Base-by-base conservation (phyloP, 2,113 vertebrate genomes). In the Phoenicopterus ruber region DNA sequence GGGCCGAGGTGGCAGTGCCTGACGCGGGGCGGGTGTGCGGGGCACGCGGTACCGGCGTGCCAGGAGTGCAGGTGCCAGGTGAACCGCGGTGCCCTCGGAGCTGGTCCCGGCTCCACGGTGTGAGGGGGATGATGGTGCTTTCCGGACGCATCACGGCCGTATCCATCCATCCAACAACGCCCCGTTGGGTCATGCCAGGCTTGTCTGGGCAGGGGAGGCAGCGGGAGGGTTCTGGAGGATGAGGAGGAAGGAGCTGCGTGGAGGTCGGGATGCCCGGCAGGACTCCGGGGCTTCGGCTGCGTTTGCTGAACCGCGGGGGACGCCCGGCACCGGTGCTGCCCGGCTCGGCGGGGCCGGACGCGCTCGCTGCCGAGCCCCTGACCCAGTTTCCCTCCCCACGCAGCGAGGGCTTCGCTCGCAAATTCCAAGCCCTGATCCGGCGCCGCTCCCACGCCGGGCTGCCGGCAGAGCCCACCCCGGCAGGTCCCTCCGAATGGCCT, bases 21-120 rank as follows among this genome's bases (percentile, higher is more conserved):
- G 57, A 21, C 58, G 42, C 9, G 10, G 17, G 55, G 44, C 15
- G 10, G 55, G 54, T 44, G 47, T 8, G 19, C 3, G 4, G 34
- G 54, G 32, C 49, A 17, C 1, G 4, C 1, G 9, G 77, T 44
- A 58, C 57, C 46, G 10, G 42, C 22, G 26, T 34, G 46, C 54
- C 6, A 5, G 91, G 21, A 26, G 32, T 12, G 13, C 58, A 12
- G 79, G 82, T 52, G 55, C 63, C 58, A 13, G 24, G 47, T 16
- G 70, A 72, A 3, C 86, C 49, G 8, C 21, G 16, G 66, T 59
- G 92, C 63, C 82, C 67, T 91, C 79, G 92, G 85, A 90, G 88
- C 87, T 49, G 26, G 70, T 86, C 95, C 94, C 69, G 2, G 94
- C 92, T 97, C 94, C 8, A 69, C 65, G 71, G 85, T 78, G 36